Evolutionary conservation across 2,797 vertebrate species (phyloP).

Genomic region (Apogon hyalosoma): DNA sequence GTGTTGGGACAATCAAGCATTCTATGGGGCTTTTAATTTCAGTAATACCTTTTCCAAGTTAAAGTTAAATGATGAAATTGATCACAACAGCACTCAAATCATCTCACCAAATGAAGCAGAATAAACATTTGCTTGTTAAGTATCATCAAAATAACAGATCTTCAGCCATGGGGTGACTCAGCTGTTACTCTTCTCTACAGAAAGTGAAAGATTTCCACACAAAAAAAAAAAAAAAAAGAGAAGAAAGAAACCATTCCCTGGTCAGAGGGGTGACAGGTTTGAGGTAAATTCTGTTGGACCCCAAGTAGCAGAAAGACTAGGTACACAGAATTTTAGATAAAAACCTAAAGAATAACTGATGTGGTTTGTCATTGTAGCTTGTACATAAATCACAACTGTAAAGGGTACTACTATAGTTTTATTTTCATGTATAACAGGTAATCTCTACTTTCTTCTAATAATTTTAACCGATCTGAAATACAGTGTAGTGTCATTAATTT

Average conservation of each 20-base stretch:
- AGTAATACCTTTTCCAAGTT: too few relatives aligned
- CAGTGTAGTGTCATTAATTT: neutral
- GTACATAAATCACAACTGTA: slow-evolving; percentile 4
- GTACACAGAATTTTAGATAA: slow-evolving; percentile 19
- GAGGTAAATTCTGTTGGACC: slow-evolving; percentile 55
- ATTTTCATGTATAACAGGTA: neutral
- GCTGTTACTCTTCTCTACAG: slow-evolving; percentile 25
- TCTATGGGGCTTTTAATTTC: too few relatives aligned
- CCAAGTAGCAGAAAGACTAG: slow-evolving; percentile 35
- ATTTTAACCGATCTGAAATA: neutral
- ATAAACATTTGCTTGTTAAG: neutral
- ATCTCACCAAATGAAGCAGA: too few relatives aligned
- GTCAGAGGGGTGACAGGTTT: slow-evolving; percentile 76
- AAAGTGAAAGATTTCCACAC: slow-evolving; percentile 63
- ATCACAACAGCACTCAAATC: too few relatives aligned
- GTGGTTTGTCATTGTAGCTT: too few relatives aligned
- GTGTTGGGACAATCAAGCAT: too few relatives aligned
- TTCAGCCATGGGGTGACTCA: slow-evolving; percentile 11
- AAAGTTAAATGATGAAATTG: too few relatives aligned
- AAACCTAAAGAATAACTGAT: slow-evolving; percentile 29
- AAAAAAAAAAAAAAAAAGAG: slow-evolving; percentile 72
- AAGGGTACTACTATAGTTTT: slow-evolving; percentile 5
- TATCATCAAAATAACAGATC: neutral
- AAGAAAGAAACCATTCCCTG: slow-evolving; percentile 59
- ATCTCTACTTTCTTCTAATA: neutral